Conservation (phyloP, 2,113 vertebrate species). For the Phaethornis superciliosus region DNA sequence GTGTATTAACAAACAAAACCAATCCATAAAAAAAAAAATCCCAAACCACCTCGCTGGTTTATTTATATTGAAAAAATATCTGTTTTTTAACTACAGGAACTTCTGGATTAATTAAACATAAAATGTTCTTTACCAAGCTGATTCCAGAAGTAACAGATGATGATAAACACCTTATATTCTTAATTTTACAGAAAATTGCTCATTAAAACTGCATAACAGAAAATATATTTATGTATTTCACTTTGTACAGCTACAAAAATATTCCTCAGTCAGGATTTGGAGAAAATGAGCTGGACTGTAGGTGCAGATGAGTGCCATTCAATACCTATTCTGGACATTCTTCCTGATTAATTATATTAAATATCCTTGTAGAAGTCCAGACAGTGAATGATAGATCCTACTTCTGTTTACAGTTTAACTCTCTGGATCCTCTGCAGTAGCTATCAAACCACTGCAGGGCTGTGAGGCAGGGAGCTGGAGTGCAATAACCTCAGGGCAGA, state of each 20-base stretch:
- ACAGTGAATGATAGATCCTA: neutral
- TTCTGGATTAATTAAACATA: constrained; percentile 21
- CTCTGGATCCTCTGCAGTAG: neutral
- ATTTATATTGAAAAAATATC: constrained; percentile 18
- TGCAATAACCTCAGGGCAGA: neutral
- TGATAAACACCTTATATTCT: neutral
- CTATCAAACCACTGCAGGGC: neutral
- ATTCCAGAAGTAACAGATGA: constrained; percentile 38
- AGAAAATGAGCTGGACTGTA: neutral
- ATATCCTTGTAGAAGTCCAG: neutral
- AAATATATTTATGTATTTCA: neutral
- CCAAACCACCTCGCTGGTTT: neutral
- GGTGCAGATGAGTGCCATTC: neutral
- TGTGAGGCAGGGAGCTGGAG: neutral
- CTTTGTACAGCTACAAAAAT: neutral
- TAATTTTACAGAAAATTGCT: neutral
- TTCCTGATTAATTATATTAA: neutral
- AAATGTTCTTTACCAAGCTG: neutral
- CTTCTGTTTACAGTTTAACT: neutral
- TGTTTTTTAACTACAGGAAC: constrained; percentile 9
- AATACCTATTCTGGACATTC: neutral
- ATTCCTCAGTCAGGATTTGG: neutral
- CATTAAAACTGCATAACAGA: neutral
- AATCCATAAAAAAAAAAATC: neutral
- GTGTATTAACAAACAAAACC: neutral